A percentile compares a stretch with the other conserved stretches of the same genome.
Evolutionary conservation across 2,113 vertebrate genomes (phyloP).

Genomic region (Grammomys surdaster): DNA sequence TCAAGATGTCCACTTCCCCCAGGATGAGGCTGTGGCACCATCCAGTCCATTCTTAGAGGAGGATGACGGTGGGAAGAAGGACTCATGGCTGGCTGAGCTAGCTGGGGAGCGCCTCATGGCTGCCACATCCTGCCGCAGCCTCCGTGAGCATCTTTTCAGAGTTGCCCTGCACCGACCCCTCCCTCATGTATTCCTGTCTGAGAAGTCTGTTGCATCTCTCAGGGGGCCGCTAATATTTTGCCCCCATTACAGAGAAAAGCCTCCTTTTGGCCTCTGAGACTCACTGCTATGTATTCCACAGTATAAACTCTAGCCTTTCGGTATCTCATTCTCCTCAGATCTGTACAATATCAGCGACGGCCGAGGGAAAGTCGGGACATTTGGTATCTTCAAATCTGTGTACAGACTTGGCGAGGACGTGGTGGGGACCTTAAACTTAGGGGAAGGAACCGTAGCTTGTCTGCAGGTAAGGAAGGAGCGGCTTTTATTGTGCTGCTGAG

Average conservation of each 20-base stretch:
- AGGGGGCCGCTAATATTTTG: background rate
- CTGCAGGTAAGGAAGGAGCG: slow-evolving; percentile 91
- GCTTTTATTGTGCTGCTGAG: background rate
- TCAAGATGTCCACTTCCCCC: slow-evolving; percentile 93
- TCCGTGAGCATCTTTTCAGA: slow-evolving; percentile 85
- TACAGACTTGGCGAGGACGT: slow-evolving; percentile 98
- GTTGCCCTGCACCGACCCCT: background rate
- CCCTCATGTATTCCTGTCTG: background rate
- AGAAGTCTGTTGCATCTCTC: background rate
- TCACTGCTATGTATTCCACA: background rate
- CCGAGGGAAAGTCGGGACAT: slow-evolving; percentile 95
- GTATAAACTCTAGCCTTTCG: background rate
- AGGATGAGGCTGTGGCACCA: slow-evolving; percentile 95
- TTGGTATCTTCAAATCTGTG: slow-evolving; percentile 97
- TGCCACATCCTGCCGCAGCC: slow-evolving; percentile 94
- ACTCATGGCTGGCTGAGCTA: slow-evolving; percentile 92
- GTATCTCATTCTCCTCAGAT: slow-evolving; percentile 85
- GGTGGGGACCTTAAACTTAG: slow-evolving; percentile 96
- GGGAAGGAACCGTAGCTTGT: slow-evolving; percentile 96
- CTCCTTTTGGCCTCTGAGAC: background rate
- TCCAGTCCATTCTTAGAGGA: slow-evolving; percentile 98
- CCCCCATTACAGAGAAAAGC: background rate
- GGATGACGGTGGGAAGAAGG: slow-evolving; percentile 93
- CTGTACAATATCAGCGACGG: slow-evolving; percentile 97
- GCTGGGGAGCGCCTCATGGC: slow-evolving; percentile 96